Base-by-base conservation (phyloP, 1,140 invertebrate genomes). In the Plectrocnemia conspersa region DNA sequence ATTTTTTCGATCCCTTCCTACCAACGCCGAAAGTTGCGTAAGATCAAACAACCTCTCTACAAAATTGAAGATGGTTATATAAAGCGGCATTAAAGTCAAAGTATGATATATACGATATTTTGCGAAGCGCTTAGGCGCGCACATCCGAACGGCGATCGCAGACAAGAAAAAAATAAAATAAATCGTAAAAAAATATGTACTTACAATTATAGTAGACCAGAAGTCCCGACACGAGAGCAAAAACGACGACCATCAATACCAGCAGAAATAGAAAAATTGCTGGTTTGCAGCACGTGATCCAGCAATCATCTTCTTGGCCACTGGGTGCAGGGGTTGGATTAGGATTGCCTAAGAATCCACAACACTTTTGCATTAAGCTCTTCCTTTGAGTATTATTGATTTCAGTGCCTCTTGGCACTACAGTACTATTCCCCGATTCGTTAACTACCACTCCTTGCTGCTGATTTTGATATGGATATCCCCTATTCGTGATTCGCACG, bases 161-260 rank as follows among this genome's bases (percentile, higher is more conserved):
- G n/a, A n/a, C n/a, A n/a, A n/a, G n/a, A n/a, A n/a, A n/a, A n/a
- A n/a, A n/a, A n/a, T n/a, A n/a, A n/a, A n/a, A n/a, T n/a, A n/a
- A n/a, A 29, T 29, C 27, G 27, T n/a, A 29, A n/a, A 29, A 38
- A 15, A 38, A 38, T 13, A 38, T 38, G 35, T 55, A 76, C 73
- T 65, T 74, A 78, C 75, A 76, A 61, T 77, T 75, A 62, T 74
- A 74, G 64, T 76, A 76, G 52, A 77, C 68, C 52, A 76, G 68
- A 49, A 76, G 68, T 36, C 71, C 72, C 5, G 73, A 73, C 24
- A 77, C 70, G 59, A 76, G 58, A 10, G 75, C 65, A 59, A 76
- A 75, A 5, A 77, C 65, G 15, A 74, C 66, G 15, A 75, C 65
- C 27, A 77, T 66, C 46, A 76, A 58, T 5, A 73, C 67, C 27